Evolutionary conservation across 1,140 invertebrate species (phyloP).

Genomic region (Euglossa dilemma): DNA sequence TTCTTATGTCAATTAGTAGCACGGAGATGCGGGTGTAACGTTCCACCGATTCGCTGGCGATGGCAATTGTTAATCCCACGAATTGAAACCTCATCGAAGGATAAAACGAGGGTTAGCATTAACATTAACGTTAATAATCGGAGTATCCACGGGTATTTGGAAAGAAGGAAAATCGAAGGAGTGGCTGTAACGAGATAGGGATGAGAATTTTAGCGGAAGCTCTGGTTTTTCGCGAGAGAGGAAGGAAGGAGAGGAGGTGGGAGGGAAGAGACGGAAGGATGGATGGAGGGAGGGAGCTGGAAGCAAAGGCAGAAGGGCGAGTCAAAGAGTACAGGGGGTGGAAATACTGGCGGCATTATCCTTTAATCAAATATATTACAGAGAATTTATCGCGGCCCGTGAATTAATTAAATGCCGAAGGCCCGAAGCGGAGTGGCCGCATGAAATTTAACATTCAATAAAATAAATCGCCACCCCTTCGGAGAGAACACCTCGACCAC

Average conservation of each 20-base stretch:
- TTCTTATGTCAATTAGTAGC: slow-evolving; percentile 18
- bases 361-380: slow-evolving; percentile 83
- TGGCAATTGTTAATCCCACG: not conserved
- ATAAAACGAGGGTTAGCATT: not conserved
- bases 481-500: slow-evolving; percentile 54
- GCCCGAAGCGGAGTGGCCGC: slow-evolving; percentile 70
- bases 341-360: slow-evolving; percentile 80
- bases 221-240: too few relatives aligned
- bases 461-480: slow-evolving; percentile 73
- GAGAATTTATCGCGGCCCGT: slow-evolving; percentile 81
- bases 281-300: slow-evolving; percentile 36
- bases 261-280: slow-evolving; percentile 8
- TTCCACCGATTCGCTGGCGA: not conserved
- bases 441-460: slow-evolving; percentile 80
- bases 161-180: slow-evolving; percentile 59
- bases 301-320: slow-evolving; percentile 45
- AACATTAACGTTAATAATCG: slow-evolving; percentile 65
- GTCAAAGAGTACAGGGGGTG: slow-evolving; percentile 53
- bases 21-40: not conserved
- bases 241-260: not conserved
- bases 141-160: slow-evolving; percentile 1
- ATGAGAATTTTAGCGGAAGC: slow-evolving; percentile 66
- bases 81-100: slow-evolving; percentile 56
- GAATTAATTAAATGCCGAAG: slow-evolving; percentile 83
- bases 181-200: slow-evolving; percentile 74